These are phyloP conservation scores for Malacoctenus gilli DNA, from an alignment of 2,797 vertebrate genomes.

Conservation along the genomic window DNA sequence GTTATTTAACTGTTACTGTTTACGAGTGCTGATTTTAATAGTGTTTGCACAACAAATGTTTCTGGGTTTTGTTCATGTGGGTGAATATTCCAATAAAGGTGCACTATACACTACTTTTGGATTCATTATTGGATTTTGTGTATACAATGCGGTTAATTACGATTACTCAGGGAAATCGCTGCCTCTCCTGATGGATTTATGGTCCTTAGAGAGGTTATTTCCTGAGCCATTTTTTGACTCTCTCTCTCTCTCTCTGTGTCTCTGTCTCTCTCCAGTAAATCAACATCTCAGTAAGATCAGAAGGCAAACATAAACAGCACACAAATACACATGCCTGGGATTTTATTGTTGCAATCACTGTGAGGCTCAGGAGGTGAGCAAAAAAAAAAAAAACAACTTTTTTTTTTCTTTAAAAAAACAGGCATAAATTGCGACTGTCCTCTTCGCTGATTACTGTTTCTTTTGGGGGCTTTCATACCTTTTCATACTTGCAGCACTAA, in stretches of 20 bases:
- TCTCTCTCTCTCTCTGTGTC: background rate
- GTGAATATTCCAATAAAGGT: too few relatives aligned
- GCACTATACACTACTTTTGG: too few relatives aligned
- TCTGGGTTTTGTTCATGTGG: too few relatives aligned
- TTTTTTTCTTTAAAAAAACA: background rate
- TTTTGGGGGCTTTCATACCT: background rate
- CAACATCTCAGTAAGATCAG: conserved; percentile 27
- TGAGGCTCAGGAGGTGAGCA: background rate
- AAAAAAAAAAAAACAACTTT: background rate
- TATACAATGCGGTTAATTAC: too few relatives aligned
- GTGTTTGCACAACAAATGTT: too few relatives aligned
- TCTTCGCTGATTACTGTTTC: background rate
- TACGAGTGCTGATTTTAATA: too few relatives aligned
- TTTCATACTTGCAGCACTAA: background rate
- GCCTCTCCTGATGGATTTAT: too few relatives aligned
- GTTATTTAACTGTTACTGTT: too few relatives aligned
- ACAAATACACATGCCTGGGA: conserved; percentile 1
- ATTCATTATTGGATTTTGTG: too few relatives aligned
- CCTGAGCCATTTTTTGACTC: too few relatives aligned
- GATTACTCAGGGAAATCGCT: too few relatives aligned
- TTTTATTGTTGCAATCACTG: background rate
- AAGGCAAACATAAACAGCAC: conserved; percentile 11
- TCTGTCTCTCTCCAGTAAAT: conserved; percentile 2
- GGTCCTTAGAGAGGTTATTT: too few relatives aligned
- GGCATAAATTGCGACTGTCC: background rate